Evolutionary conservation across 2,797 vertebrate species (phyloP).

Genomic region (Psittacula derbiana): DNA sequence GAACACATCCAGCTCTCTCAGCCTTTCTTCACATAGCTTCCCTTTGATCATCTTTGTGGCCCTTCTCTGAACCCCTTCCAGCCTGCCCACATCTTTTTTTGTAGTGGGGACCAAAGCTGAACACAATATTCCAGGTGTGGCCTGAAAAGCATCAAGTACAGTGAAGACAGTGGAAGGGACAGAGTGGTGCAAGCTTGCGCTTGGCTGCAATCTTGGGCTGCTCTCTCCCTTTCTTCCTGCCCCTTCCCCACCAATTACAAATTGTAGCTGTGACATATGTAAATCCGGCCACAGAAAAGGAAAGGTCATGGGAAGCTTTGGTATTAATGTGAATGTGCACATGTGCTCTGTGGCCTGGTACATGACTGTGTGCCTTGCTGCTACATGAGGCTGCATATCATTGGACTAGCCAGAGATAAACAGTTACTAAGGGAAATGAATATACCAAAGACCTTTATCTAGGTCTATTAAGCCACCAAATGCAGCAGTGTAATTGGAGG

Average conservation of each 20-base stretch:
- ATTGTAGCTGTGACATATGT: background rate
- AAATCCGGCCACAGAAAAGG: background rate
- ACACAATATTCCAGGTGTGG: background rate
- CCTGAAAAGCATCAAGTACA: background rate
- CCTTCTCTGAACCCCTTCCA: background rate
- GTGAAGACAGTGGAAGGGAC: background rate
- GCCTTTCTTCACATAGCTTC: background rate
- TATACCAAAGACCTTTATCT: background rate
- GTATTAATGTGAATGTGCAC: background rate
- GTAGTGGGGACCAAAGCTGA: background rate
- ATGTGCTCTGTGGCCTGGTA: background rate
- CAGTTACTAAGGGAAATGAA: constrained; percentile 14
- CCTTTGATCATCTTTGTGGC: background rate
- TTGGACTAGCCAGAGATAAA: background rate
- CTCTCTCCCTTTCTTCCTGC: background rate
- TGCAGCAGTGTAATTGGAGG: background rate
- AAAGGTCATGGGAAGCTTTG: background rate
- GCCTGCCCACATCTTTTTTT: background rate
- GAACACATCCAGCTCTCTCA: background rate
- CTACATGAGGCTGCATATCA: background rate
- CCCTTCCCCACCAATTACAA: background rate
- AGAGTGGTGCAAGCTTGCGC: accelerated
- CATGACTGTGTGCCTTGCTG: background rate
- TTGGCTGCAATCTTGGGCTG: accelerated
- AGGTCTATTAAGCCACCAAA: constrained; percentile 26